Base-by-base conservation (phyloP, 2,113 vertebrate species). In the Seriola rivoliana region DNA sequence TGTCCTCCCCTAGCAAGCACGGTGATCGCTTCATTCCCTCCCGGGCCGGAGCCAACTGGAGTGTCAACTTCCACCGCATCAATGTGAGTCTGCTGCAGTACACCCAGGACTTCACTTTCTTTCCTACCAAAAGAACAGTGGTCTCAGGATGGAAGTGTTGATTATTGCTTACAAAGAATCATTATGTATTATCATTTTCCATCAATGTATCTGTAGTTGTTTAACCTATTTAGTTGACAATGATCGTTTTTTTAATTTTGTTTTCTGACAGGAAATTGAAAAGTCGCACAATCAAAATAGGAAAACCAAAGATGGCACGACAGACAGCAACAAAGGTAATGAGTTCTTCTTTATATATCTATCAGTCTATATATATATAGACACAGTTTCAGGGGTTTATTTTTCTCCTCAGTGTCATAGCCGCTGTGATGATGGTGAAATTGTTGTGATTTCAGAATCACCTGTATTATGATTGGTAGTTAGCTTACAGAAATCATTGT, bases 1-100 rank as follows among this genome's bases (percentile, higher is more conserved):
- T 99, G 93, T 98, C 97, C 42, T 99, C 98, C 8, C 98, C 98
- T 34, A 99, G 98, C 91, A 99, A 99, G 73, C 97, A 98, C 0
- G 98, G 98, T 0, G 98, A 99, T 93, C 95, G 98, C 50, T 99
- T 99, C 93, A 99, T 99, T 86, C 98, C 98, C 8, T 99, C 98
- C 1, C 95, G 98, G 81, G 98, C 98, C 0, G 98, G 98, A 3
- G 98, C 98, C 90, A 99, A 99, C 94, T 99, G 98, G 98, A 99
- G 97, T 69, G 97, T 99, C 81, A 99, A 98, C 86, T 99, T 99
- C 91, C 98, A 99, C 93, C 95, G 97, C 82, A 99, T 99, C 94
- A 99, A 99, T 58, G 98, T 99, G 88, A 95, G 96, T 87, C 42
- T 84, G 71, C 76, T 44, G 68, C 54, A 19, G 58, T 46, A 48